Evolutionary conservation across 2,113 vertebrate genomes (phyloP).

Genomic region (Osmerus mordax): DNA sequence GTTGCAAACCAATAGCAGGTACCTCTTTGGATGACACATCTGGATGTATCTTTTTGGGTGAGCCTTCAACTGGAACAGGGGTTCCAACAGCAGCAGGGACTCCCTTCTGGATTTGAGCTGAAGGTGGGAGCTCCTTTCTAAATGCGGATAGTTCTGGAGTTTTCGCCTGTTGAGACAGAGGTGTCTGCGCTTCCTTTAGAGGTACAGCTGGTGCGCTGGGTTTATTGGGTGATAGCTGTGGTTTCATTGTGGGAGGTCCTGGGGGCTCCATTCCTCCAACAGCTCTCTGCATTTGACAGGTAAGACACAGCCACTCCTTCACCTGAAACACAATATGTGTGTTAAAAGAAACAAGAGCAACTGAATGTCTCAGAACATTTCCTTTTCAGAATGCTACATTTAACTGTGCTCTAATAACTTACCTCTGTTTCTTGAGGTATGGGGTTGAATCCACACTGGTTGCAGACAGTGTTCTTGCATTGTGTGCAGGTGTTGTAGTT

Average conservation of each 20-base stretch:
- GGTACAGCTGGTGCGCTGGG: not conserved
- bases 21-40: slow-evolving; percentile 37
- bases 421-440: slow-evolving; percentile 77
- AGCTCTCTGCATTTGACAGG: slow-evolving; percentile 91
- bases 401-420: slow-evolving; percentile 14
- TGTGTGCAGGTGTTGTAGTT: slow-evolving; percentile 88
- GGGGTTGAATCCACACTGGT: slow-evolving; percentile 94
- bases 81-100: too few relatives aligned
- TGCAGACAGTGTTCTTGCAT: slow-evolving; percentile 87
- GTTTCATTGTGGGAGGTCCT: slow-evolving; percentile 65
- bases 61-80: not conserved
- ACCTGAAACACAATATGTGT: slow-evolving; percentile 62
- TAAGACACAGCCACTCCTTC: slow-evolving; percentile 91
- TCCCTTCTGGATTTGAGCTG: slow-evolving; percentile 26
- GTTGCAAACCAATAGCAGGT: slow-evolving; percentile 35
- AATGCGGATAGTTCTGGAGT: slow-evolving; percentile 23
- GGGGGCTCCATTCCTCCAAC: slow-evolving; percentile 78
- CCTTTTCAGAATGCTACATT: not conserved
- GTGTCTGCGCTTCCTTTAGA: slow-evolving; percentile 18
- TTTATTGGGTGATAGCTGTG: slow-evolving; percentile 65
- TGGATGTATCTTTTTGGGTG: slow-evolving; percentile 25
- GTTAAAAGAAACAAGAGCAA: not conserved
- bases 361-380: not conserved
- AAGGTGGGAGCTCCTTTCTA: slow-evolving; percentile 20
- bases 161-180: slow-evolving; percentile 30